A percentile compares a stretch with the other conserved stretches of the same genome.
Evolutionary conservation across 37 sponge, comb jelly and placozoan genomes (phyloP).

Genomic region (Beroe ovata): DNA sequence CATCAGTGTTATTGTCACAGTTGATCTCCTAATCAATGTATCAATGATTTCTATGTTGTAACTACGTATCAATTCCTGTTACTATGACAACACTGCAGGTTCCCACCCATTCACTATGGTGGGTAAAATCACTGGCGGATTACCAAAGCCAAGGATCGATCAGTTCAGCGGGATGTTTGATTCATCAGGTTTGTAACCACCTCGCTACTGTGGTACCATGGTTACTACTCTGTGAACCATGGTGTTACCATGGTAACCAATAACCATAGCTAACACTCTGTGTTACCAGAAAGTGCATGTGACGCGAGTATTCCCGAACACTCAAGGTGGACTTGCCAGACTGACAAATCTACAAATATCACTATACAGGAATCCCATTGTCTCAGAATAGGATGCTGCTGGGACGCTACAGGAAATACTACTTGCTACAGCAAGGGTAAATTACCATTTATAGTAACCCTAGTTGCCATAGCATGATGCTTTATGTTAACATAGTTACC

Average conservation of each 20-base stretch:
- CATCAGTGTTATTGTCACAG: no score
- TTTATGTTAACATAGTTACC: no score
- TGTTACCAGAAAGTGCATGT: conserved; percentile 1
- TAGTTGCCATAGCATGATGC: no score
- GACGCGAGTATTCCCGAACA: background rate
- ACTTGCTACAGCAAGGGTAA: conserved; percentile 61
- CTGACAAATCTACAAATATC: background rate
- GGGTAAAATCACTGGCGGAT: conserved; percentile 49
- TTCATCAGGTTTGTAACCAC: background rate
- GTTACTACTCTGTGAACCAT: background rate
- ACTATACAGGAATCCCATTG: conserved; percentile 9
- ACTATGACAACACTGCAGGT: no score
- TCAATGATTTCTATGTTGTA: no score
- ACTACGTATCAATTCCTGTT: no score
- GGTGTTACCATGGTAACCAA: background rate
- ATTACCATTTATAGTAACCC: no score
- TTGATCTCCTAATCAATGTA: no score
- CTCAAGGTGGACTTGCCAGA: conserved; percentile 18
- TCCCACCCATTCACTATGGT: conserved; percentile 40
- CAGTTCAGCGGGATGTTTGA: conserved; percentile 17
- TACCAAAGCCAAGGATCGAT: conserved; percentile 39
- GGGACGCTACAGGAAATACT: conserved; percentile 5
- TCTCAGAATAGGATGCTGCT: conserved; percentile 16
- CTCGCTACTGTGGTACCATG: background rate
- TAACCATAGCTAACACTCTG: no score